These are phyloP conservation scores for Aplysina aerophoba DNA, from an alignment of 37 sponge, comb jelly and placozoan genomes.

Conservation along the genomic window DNA sequence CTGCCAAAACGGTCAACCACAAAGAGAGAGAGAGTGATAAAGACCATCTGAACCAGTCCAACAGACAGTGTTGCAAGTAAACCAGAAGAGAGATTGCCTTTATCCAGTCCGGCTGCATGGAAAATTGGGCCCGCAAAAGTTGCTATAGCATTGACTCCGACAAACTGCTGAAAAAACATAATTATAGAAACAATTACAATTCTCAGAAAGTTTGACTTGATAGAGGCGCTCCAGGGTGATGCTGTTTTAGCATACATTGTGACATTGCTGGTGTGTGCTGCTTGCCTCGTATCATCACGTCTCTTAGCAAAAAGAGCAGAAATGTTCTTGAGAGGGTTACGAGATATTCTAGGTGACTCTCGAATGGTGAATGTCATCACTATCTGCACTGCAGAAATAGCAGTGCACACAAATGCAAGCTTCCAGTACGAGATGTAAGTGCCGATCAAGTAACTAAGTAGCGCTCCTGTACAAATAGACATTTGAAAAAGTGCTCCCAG, in stretches of 20 bases:
- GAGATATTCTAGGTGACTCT: slow-evolving; percentile 80
- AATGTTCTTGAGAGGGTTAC: slow-evolving; percentile 10
- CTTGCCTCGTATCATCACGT: neutral
- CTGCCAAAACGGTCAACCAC: slow-evolving; percentile 77
- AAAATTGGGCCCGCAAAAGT: slow-evolving; percentile 70
- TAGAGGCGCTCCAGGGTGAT: neutral
- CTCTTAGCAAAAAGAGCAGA: neutral
- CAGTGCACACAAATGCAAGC: slow-evolving; percentile 52
- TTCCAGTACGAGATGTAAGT: slow-evolving; percentile 39
- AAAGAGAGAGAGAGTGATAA: slow-evolving; percentile 57
- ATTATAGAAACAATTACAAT: slow-evolving; percentile 27
- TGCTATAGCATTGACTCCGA: slow-evolving; percentile 78
- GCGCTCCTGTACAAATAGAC: slow-evolving; percentile 69
- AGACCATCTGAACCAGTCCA: slow-evolving; percentile 51
- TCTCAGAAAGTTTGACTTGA: too few relatives aligned
- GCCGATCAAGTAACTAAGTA: slow-evolving; percentile 53
- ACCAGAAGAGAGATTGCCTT: neutral
- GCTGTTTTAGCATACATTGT: too few relatives aligned
- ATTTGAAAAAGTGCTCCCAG: slow-evolving; percentile 79
- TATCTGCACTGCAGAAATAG: slow-evolving; percentile 45
- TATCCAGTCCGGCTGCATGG: slow-evolving; percentile 9
- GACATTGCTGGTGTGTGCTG: too few relatives aligned
- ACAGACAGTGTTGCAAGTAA: slow-evolving; percentile 43
- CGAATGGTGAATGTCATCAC: slow-evolving; percentile 55
- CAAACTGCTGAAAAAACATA: slow-evolving; percentile 82